These are phyloP conservation scores for Diloba caeruleocephala DNA, from an alignment of 2,888 invertebrate genomes.

Conservation along the genomic window DNA sequence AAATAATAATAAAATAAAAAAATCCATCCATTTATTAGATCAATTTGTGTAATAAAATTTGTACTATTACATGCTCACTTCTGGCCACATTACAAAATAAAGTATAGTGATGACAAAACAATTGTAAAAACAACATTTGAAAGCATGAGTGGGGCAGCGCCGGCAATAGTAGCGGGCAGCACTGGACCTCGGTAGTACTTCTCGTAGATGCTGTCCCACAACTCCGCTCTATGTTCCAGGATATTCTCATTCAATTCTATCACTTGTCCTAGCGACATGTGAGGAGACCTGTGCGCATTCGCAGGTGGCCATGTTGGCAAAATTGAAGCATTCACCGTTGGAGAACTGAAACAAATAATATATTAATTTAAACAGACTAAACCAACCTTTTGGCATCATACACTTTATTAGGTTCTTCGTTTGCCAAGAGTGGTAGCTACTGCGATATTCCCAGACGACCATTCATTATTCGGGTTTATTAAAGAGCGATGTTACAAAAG, in stretches of 20 bases:
- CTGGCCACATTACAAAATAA: too few species aligned
- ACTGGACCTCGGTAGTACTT: conserved; percentile 58
- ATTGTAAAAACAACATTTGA: conserved; percentile 18
- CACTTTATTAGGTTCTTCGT: too few species aligned
- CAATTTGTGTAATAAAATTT: too few species aligned
- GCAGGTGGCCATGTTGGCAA: conserved; percentile 59
- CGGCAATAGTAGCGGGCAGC: conserved; percentile 18
- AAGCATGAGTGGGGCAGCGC: conserved; percentile 1
- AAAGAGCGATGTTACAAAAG: too few species aligned
- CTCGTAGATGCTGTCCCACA: conserved; percentile 67
- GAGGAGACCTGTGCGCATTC: conserved; percentile 48
- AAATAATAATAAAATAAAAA: too few species aligned
- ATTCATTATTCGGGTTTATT: too few species aligned
- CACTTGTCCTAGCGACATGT: conserved; percentile 58
- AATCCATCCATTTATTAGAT: too few species aligned
- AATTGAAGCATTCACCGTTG: conserved; percentile 47
- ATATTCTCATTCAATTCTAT: conserved; percentile 45
- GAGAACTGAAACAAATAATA: conserved; percentile 48
- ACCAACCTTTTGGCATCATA: too few species aligned
- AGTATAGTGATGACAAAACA: neutral
- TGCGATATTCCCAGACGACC: too few species aligned
- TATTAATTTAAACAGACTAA: too few species aligned
- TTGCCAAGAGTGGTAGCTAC: too few species aligned
- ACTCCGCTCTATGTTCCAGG: conserved; percentile 50
- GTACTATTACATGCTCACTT: too few species aligned